Conservation (phyloP, 2,888 invertebrate genomes). For the Phortica magna region DNA sequence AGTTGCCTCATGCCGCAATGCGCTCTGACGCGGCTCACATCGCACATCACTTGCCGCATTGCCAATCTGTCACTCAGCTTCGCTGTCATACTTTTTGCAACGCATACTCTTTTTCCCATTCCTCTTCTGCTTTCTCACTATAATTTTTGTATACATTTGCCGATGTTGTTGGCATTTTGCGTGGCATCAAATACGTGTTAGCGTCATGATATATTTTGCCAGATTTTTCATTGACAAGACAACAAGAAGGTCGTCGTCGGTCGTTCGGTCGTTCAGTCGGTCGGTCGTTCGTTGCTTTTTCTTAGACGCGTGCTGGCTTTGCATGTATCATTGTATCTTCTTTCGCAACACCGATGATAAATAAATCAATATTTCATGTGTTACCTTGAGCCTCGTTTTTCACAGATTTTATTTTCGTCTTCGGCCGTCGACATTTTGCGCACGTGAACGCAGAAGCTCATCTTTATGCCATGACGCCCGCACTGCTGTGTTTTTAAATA, state of each 20-base stretch:
- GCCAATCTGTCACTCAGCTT: conserved; percentile 34
- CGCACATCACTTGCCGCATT: conserved; percentile 32
- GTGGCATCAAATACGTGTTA: conserved; percentile 45
- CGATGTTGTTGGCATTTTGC: conserved; percentile 16
- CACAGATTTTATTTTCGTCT: neutral
- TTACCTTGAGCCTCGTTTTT: neutral
- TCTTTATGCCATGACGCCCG: neutral
- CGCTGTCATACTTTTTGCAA: conserved; percentile 14
- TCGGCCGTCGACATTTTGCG: neutral
- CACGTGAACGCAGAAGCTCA: neutral
- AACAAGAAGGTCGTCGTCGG: conserved; percentile 1
- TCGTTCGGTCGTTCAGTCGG: conserved; percentile 1
- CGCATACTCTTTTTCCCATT: neutral
- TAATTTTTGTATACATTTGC: conserved; percentile 5
- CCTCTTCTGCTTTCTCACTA: neutral
- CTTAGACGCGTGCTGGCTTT: neutral
- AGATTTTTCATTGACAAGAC: conserved; percentile 40
- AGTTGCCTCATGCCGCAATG: neutral
- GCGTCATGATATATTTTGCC: conserved; percentile 46
- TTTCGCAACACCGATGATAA: conserved; percentile 41
- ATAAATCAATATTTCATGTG: conserved; percentile 45
- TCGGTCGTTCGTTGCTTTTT: neutral
- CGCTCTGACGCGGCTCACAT: neutral
- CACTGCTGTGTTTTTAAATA: neutral
- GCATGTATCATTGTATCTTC: conserved; percentile 15